Conservation (phyloP, 2,113 vertebrate species). For the Microtus ochrogaster region DNA sequence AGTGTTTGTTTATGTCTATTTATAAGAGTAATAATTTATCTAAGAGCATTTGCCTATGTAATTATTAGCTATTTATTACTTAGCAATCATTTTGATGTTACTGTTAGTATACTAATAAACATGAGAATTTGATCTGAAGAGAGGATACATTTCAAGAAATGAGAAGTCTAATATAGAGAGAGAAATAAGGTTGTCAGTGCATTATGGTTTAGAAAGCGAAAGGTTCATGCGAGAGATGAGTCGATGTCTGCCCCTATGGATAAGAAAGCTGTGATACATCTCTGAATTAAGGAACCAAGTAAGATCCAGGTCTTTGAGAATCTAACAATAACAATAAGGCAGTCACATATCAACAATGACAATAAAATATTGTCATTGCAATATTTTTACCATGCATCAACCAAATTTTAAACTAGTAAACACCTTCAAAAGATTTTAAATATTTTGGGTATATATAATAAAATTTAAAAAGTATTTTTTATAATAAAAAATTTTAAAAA, state of each 20-base stretch:
- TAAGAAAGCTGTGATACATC: neutral
- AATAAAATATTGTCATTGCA: neutral
- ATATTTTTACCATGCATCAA: neutral
- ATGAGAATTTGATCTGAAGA: neutral
- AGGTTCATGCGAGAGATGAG: rapidly evolving
- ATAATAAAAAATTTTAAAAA: no score
- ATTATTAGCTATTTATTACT: neutral
- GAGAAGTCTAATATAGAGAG: no score
- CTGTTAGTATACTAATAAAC: neutral
- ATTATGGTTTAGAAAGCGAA: neutral
- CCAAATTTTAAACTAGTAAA: no score
- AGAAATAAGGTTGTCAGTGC: neutral
- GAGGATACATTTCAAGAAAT: no score
- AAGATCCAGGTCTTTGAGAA: neutral
- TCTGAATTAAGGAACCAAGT: neutral
- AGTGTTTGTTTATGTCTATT: neutral
- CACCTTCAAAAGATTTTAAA: no score
- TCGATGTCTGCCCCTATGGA: rapidly evolving
- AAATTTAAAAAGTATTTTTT: neutral
- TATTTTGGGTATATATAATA: no score
- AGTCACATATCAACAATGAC: no score
- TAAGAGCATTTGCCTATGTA: neutral
- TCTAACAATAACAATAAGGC: no score
- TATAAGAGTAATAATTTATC: no score
- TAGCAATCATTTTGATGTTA: neutral